Evolutionary conservation across 2,113 vertebrate species (phyloP).

Genomic region (Rhadina sibilatrix): DNA sequence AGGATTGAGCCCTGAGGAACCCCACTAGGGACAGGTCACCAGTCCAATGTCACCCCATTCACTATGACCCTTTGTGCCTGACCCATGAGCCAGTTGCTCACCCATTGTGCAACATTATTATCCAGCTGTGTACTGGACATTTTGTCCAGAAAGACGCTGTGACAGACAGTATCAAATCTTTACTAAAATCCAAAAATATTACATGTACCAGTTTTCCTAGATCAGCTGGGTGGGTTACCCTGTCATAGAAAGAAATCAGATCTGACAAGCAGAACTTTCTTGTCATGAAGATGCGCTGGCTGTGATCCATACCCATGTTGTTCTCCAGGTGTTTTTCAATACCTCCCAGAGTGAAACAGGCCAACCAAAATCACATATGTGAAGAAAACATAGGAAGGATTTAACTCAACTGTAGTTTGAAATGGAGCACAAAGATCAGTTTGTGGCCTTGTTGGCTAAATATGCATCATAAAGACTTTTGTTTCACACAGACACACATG

Average conservation of each 20-base stretch:
- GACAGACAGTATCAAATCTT: background rate
- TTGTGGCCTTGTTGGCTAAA: background rate
- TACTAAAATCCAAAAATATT: background rate
- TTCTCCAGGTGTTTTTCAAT: background rate
- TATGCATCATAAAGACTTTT: background rate
- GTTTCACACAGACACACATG: background rate
- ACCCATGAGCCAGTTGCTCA: background rate
- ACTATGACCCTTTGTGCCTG: rapidly evolving
- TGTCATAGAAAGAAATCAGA: background rate
- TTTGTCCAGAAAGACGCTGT: background rate
- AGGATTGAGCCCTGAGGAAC: background rate
- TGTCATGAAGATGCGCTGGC: background rate
- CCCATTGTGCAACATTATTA: background rate
- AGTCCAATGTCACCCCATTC: no score
- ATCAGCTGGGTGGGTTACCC: background rate
- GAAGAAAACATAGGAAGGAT: background rate
- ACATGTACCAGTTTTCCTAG: background rate
- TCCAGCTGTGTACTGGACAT: background rate
- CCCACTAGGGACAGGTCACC: no score
- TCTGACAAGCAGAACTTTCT: background rate
- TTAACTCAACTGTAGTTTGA: background rate
- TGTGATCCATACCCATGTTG: rapidly evolving
- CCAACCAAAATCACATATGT: background rate
- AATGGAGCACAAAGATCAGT: background rate
- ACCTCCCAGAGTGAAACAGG: background rate